Conservation (phyloP, 1,140 invertebrate genomes). For the Hyles vespertilio region DNA sequence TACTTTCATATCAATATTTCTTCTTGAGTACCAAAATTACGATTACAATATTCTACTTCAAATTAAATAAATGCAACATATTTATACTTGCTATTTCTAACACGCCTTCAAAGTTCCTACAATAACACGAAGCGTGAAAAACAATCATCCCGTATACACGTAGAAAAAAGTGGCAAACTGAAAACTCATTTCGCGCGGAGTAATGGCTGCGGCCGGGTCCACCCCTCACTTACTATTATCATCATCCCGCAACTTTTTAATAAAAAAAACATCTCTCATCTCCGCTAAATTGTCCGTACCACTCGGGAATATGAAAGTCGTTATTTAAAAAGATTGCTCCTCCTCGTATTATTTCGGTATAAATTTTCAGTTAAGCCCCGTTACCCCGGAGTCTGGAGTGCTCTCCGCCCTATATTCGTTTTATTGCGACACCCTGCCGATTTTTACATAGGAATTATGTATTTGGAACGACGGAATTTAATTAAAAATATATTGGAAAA, state of each 20-base stretch:
- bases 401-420: conserved; percentile 42
- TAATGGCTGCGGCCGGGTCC: conserved; percentile 38
- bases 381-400: conserved; percentile 16
- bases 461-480: conserved; percentile 1
- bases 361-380: conserved; percentile 64
- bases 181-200: conserved; percentile 68
- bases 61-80: too few species aligned
- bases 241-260: conserved; percentile 53
- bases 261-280: conserved; percentile 71
- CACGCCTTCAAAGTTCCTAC: too few species aligned
- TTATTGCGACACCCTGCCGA: conserved; percentile 33
- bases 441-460: conserved; percentile 11
- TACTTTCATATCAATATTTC: too few species aligned
- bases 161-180: conserved; percentile 57
- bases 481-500: conserved; percentile 8
- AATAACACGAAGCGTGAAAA: conserved; percentile 3
- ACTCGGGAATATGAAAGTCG: conserved; percentile 71
- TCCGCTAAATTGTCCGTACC: conserved; percentile 69
- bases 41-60: too few species aligned
- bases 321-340: conserved; percentile 71
- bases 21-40: too few species aligned
- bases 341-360: conserved; percentile 69
- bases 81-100: too few species aligned
- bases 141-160: conserved; percentile 30
- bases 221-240: conserved; percentile 27